Evolutionary conservation across 2,797 vertebrate genomes (phyloP).

Genomic region (Neosilurus hyrtlii): DNA sequence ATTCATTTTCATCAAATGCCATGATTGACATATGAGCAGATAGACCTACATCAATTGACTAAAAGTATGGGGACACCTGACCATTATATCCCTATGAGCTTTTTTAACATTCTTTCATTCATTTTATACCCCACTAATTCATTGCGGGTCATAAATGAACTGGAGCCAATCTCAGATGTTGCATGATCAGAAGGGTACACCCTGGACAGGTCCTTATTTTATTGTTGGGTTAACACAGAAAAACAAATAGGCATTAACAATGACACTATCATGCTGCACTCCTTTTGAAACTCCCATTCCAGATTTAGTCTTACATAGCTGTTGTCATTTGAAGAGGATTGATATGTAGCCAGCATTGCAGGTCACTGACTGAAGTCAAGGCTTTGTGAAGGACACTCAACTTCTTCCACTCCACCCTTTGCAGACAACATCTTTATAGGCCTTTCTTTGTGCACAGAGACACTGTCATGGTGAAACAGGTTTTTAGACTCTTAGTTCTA

Average conservation of each 20-base stretch:
- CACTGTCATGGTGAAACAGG: not conserved
- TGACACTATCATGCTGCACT: no score
- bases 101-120: not conserved
- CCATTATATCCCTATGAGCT: not conserved
- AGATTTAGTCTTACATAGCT: not conserved
- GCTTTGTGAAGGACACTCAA: not conserved
- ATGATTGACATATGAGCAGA: not conserved
- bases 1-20: not conserved
- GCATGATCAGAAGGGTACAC: no score
- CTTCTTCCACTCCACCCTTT: not conserved
- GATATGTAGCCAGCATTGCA: not conserved
- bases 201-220: no score
- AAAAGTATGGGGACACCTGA: not conserved
- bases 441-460: not conserved
- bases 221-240: no score
- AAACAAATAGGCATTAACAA: no score
- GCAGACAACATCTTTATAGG: not conserved
- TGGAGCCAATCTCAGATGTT: no score
- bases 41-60: not conserved
- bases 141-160: no score
- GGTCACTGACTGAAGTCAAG: not conserved
- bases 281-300: not conserved
- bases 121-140: no score
- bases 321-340: not conserved
- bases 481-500: not conserved